phyloP scores from a whole-genome alignment of 2,113 vertebrate genomes.

The Acanthisitta chloris region DNA sequence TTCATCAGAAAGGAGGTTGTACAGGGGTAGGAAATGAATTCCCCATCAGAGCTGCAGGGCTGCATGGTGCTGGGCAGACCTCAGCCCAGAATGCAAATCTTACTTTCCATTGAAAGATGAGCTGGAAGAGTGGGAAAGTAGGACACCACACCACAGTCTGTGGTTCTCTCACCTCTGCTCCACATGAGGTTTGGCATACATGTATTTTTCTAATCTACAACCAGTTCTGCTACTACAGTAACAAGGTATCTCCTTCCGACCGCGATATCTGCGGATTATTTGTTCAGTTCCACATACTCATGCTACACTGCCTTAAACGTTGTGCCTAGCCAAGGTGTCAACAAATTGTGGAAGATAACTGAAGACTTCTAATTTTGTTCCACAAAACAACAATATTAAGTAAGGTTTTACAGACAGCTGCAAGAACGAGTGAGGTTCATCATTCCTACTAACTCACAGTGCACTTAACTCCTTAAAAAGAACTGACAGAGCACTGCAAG shows the following conservation, averaged over 20 bases:
- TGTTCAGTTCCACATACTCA: background rate
- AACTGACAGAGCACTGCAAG: slow-evolving; percentile 47
- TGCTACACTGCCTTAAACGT: background rate
- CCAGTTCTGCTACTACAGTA: background rate
- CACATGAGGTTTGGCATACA: background rate
- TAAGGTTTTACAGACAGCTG: background rate
- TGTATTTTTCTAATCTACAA: background rate
- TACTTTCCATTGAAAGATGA: slow-evolving; percentile 13
- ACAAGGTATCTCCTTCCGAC: background rate
- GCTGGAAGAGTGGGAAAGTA: background rate
- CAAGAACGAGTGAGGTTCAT: background rate
- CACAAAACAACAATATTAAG: background rate
- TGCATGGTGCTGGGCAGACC: background rate
- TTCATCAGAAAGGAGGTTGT: background rate
- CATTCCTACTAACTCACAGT: slow-evolving; percentile 43
- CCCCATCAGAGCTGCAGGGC: background rate
- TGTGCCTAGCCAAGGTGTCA: fast-evolving
- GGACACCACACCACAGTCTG: background rate
- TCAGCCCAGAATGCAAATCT: slow-evolving; percentile 8
- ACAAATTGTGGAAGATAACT: background rate
- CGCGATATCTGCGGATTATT: background rate
- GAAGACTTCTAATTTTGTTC: background rate
- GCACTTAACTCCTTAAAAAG: slow-evolving; percentile 51
- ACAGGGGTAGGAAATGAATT: background rate
- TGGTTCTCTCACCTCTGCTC: background rate